A percentile compares a stretch with the other conserved stretches of the same genome.
phyloP scores from a whole-genome alignment of 2,113 vertebrate species.

The Urocitellus parryii region DNA sequence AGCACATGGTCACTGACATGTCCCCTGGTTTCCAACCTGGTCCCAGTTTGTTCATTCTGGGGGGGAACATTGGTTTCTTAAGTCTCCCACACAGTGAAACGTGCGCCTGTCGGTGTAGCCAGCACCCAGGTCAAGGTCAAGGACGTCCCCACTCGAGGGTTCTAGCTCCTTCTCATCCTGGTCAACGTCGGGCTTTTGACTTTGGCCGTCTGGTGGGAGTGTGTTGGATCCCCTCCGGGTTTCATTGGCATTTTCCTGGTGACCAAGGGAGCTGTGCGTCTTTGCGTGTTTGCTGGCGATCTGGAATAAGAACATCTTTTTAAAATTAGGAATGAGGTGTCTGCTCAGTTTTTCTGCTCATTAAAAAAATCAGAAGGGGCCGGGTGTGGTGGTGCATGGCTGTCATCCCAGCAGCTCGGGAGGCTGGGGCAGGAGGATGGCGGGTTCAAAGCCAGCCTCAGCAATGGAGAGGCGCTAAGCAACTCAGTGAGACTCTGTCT shows the following conservation, averaged over 20 bases:
- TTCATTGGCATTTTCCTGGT: not conserved
- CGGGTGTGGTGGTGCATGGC: too few relatives aligned
- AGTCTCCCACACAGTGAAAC: not conserved
- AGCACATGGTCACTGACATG: not conserved
- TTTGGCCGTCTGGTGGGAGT: not conserved
- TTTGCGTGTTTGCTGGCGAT: not conserved
- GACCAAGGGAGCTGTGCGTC: not conserved
- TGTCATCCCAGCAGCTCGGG: too few relatives aligned
- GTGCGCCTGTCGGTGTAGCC: not conserved
- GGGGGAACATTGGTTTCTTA: not conserved
- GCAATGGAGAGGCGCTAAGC: too few relatives aligned
- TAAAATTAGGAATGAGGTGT: not conserved
- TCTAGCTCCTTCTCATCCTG: too few relatives aligned
- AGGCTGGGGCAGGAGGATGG: too few relatives aligned
- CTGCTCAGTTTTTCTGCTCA: not conserved
- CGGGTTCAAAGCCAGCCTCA: too few relatives aligned
- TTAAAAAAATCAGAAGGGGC: not conserved
- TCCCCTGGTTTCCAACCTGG: not conserved
- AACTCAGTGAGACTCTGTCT: too few relatives aligned
- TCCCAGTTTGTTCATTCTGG: too few relatives aligned
- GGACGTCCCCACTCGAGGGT: not conserved
- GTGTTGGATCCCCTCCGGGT: not conserved
- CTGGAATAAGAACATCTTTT: not conserved
- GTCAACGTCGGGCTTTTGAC: not conserved
- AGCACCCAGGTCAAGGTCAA: not conserved